phyloP scores from a whole-genome alignment of 2,113 vertebrate genomes.

The Upupa epops region DNA sequence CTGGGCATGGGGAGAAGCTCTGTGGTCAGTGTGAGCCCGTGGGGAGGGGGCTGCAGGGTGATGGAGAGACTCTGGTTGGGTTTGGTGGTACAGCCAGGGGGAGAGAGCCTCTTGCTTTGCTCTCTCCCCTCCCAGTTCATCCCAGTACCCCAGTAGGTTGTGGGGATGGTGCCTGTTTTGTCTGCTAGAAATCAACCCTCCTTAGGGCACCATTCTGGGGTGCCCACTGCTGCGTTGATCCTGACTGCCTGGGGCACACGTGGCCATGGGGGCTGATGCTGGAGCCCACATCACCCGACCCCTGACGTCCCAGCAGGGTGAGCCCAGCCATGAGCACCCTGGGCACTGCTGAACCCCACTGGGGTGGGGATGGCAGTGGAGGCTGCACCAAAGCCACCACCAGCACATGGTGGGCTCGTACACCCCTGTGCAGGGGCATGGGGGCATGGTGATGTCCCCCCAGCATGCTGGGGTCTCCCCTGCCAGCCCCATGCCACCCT shows the following conservation, averaged over 20 bases:
- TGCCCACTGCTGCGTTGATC: accelerated
- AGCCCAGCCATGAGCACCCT: background rate
- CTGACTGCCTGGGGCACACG: accelerated
- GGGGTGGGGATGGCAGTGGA: accelerated
- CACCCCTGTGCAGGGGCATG: background rate
- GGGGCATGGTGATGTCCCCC: background rate
- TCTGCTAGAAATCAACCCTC: background rate
- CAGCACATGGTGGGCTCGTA: accelerated
- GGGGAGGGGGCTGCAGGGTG: background rate
- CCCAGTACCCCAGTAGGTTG: background rate
- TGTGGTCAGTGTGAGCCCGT: background rate
- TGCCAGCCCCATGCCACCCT: background rate
- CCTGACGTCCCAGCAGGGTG: accelerated
- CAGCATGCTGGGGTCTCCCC: too few relatives aligned
- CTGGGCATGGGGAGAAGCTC: background rate
- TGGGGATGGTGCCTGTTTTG: accelerated
- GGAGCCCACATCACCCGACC: background rate
- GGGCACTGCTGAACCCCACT: accelerated
- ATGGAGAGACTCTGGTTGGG: accelerated
- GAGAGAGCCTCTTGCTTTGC: background rate
- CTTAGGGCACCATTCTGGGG: accelerated
- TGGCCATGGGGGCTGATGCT: accelerated
- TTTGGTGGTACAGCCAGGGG: accelerated
- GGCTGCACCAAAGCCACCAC: background rate
- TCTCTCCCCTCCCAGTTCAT: background rate